Conservation (phyloP, 1,140 invertebrate genomes). For the Macrotrachela quadricornifera region DNA sequence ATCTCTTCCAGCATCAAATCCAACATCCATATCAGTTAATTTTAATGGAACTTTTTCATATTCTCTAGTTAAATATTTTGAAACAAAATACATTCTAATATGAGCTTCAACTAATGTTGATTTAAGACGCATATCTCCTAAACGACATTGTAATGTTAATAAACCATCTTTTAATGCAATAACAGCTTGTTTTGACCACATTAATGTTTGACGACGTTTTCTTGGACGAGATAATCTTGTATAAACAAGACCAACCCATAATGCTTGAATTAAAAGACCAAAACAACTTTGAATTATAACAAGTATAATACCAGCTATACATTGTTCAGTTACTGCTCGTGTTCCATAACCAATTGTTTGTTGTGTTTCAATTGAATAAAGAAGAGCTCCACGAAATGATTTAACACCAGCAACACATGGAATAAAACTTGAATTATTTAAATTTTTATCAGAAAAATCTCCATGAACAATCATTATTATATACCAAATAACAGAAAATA, state of each 20-base stretch:
- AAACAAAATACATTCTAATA: conserved; percentile 11
- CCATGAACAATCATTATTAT: background rate
- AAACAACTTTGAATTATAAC: conserved; percentile 23
- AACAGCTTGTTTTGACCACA: conserved; percentile 22
- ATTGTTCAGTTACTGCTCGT: conserved; percentile 32
- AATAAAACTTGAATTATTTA: conserved; percentile 16
- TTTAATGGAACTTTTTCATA: conserved; percentile 12
- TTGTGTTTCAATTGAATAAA: conserved; percentile 3
- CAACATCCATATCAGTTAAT: conserved; percentile 12
- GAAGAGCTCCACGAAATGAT: background rate
- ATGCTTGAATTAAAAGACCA: conserved; percentile 13
- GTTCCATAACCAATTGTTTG: conserved; percentile 11
- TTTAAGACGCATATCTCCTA: conserved; percentile 20
- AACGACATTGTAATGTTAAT: conserved; percentile 26
- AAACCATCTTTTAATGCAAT: conserved; percentile 45
- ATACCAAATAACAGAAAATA: conserved; percentile 8
- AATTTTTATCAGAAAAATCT: background rate
- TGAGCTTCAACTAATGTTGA: conserved; percentile 15
- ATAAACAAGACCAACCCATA: conserved; percentile 20
- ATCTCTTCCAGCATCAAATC: background rate
- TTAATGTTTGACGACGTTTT: conserved; percentile 21
- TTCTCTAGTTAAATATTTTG: conserved; percentile 11
- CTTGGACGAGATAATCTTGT: conserved; percentile 21
- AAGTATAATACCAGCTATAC: conserved; percentile 14
- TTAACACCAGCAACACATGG: conserved; percentile 2